Base-by-base conservation (phyloP, 1,140 invertebrate species). In the Fopius arisanus region DNA sequence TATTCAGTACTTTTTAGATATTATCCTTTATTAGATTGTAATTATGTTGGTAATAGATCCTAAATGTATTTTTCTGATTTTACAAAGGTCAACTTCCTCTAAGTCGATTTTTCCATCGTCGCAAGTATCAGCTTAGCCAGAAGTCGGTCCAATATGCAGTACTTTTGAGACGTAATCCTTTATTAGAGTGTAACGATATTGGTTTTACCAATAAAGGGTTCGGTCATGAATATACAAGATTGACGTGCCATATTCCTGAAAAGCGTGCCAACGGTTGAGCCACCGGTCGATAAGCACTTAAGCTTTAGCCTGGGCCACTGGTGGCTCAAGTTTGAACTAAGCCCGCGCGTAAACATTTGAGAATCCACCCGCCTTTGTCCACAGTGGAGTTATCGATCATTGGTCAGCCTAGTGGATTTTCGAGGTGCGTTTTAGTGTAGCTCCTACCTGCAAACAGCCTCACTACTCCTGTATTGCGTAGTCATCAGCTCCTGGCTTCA, bases 321-420 rank as follows among this genome's bases (percentile, higher is more conserved):
- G 54, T 59, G 54, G 54, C 54, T 59, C 54, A 59, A 59, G 54
- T 59, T 59, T 59, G 54, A 26, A 26, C 54, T 59, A 59, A 59
- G 23, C 54, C 54, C 54, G 23, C 54, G 54, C 54, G 54, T 59
- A 59, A 59, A 59, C 54, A 59, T 59, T 59, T 59, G 54, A 59
- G 54, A 28, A 59, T 59, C 54, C 54, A 14, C 1, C 54, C 23
- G 23, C 23, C 54, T 59, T 59, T 28, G 54, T 59, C 23, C 23
- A 59, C 54, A 59, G 54, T 59, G 6, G 54, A 14, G 54, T 23
- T 59, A 59, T 59, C 54, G 54, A 59, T 59, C 54, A 59, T 59
- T 59, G 54, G 54, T 59, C 54, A 59, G 54, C 19, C 54, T 14
- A 59, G 19, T 59, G 54, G 19, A 59, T 59, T 26, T 59, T 51